Evolutionary conservation across 2,113 vertebrate genomes (phyloP), one percentile per base, ranked within the genome.

Genomic region (Leucoraja erinaceus): DNA sequence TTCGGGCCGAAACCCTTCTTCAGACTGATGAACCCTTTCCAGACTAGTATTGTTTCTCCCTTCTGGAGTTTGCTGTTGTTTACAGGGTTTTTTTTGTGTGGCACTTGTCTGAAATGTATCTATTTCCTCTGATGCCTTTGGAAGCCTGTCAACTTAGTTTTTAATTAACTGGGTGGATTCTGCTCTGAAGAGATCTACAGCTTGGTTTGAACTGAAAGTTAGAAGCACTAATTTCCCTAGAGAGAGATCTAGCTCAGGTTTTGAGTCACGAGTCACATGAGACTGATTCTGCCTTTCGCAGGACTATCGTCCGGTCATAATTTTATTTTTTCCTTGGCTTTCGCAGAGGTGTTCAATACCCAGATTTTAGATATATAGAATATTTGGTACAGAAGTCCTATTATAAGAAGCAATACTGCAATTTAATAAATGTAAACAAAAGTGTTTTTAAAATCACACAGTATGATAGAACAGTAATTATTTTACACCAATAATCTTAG

Each of bases 161-260:
- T 83, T 83, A 81, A 81, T 81, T 81, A 83, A 83, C 79, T 83
- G 79, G 54, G 47, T 83, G 20, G 28, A 83, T 28, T 25, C 47
- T 83, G 47, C 79, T 83, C 79, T 83, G 54, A 59, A 25, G 79
- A 83, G 54, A 56, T 54, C 38, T 81, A 2, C 47, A 81, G 20
- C 38, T 81, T 54, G 11, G 78, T 81, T 56, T 81, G 59, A 66
- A 3, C 28, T 88, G 61, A 63, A 88, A 88, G 61, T 66, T 88
- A 66, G 16, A 88, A 63, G 11, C 84, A 63, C 12, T 12, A 33
- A 88, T 88, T 66, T 61, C 61, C n/a, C 28, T 33, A n/a, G 84
- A 88, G 84, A 88, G 59, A 79, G 75, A 77, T 77, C n/a, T n/a
- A 77, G n/a, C 75, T 77, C 75, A 77, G n/a, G 47, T 81, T 79